Conservation (phyloP, 2,888 invertebrate species). For the Pterostichus niger region DNA sequence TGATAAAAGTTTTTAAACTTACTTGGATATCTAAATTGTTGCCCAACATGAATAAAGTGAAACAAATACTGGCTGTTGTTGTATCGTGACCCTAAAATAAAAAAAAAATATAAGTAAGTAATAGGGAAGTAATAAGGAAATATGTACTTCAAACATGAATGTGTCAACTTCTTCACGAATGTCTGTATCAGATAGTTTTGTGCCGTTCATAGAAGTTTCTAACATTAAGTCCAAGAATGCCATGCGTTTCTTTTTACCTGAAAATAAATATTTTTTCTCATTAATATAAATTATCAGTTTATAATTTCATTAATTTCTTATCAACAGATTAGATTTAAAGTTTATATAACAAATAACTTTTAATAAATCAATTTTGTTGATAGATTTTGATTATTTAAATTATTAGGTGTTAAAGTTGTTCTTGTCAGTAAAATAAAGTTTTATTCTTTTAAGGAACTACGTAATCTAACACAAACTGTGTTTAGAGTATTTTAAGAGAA, state of each 20-base stretch:
- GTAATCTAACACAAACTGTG: too few species aligned
- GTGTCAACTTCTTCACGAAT: conserved; percentile 76
- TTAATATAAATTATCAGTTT: not conserved
- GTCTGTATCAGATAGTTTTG: conserved; percentile 72
- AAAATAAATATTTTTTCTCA: not conserved
- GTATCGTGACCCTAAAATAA: conserved; percentile 75
- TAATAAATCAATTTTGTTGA: too few species aligned
- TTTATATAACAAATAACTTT: too few species aligned
- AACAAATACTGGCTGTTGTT: conserved; percentile 74
- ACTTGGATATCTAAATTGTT: conserved; percentile 75
- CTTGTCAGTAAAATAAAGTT: too few species aligned
- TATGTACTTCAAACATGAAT: conserved; percentile 75
- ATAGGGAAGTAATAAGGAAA: not conserved
- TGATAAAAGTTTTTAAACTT: conserved; percentile 63
- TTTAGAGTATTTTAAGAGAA: not conserved
- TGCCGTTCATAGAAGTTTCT: conserved; percentile 71
- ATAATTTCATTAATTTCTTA: too few species aligned
- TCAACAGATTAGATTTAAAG: too few species aligned
- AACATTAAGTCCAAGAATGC: conserved; percentile 74
- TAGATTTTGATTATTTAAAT: too few species aligned
- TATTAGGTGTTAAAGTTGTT: too few species aligned
- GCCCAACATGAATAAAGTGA: conserved; percentile 74
- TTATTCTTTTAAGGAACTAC: too few species aligned
- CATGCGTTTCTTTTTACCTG: conserved; percentile 71
- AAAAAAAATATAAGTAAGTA: not conserved